phyloP scores from a whole-genome alignment of 2,888 invertebrate species.

The Macrosiphum euphorbiae region DNA sequence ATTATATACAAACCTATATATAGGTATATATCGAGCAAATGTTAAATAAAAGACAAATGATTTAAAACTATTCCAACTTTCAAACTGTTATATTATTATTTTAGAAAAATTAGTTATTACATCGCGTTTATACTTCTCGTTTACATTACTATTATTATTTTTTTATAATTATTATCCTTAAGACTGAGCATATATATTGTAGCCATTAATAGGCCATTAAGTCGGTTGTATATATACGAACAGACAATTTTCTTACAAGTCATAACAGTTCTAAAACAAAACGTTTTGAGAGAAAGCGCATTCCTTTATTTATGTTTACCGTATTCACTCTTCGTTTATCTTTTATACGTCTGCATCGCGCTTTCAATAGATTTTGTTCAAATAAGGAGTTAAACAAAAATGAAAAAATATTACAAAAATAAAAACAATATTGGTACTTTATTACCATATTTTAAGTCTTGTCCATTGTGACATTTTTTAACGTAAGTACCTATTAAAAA shows the following conservation, averaged over 20 bases:
- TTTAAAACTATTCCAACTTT: slow-evolving; percentile 6
- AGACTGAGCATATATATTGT: background rate
- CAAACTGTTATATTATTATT: background rate
- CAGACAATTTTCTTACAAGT: background rate
- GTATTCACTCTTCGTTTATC: background rate
- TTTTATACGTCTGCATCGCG: background rate
- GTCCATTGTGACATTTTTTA: background rate
- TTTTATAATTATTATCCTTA: background rate
- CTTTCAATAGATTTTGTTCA: background rate
- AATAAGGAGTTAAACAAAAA: background rate
- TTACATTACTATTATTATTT: background rate
- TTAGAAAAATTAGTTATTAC: background rate
- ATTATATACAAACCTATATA: background rate
- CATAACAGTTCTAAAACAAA: background rate
- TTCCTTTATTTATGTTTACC: background rate
- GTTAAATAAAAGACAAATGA: background rate
- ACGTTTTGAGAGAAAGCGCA: background rate
- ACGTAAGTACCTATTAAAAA: background rate
- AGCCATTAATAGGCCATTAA: background rate
- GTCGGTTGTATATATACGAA: background rate
- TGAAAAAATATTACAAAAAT: background rate
- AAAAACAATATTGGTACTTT: background rate
- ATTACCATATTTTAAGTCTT: background rate
- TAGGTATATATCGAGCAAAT: background rate
- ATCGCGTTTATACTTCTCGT: background rate